Evolutionary conservation across 2,888 invertebrate species (phyloP).

Genomic region (Digitonthophagus gazella): DNA sequence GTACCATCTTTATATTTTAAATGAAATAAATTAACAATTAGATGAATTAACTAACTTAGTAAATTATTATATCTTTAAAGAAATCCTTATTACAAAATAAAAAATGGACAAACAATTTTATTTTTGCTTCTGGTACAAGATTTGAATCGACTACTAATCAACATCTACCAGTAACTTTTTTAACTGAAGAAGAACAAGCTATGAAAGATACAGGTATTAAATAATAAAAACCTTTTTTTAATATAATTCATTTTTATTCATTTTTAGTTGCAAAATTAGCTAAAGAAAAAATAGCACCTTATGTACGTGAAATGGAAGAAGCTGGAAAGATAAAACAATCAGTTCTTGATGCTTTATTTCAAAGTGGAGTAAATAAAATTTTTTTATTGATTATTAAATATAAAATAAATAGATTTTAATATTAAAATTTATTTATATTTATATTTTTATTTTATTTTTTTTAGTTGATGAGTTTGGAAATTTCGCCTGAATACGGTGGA

Average conservation of each 20-base stretch:
- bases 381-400: not conserved
- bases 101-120: not conserved
- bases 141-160: not conserved
- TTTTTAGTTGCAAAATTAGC: slow-evolving; percentile 86
- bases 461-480: slow-evolving; percentile 87
- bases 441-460: slow-evolving; percentile 34
- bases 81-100: not conserved
- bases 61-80: not conserved
- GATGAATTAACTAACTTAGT: too few relatives aligned
- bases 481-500: slow-evolving; percentile 83
- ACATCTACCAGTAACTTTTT: slow-evolving; percentile 64
- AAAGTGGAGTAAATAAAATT: slow-evolving; percentile 74
- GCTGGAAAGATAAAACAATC: slow-evolving; percentile 77
- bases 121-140: too few relatives aligned
- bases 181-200: slow-evolving; percentile 88
- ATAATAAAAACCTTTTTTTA: slow-evolving; percentile 31
- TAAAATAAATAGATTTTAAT: slow-evolving; percentile 3
- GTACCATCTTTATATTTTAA: too few relatives aligned
- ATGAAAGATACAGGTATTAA: slow-evolving; percentile 93
- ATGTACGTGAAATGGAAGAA: slow-evolving; percentile 91
- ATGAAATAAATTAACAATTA: too few relatives aligned
- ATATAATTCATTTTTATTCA: too few relatives aligned
- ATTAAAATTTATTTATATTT: not conserved
- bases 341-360: slow-evolving; percentile 77
- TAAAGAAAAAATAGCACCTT: slow-evolving; percentile 80